A percentile compares a stretch with the other conserved stretches of the same genome.
Conservation (phyloP, 2,797 vertebrate genomes). For the Miichthys miiuy region DNA sequence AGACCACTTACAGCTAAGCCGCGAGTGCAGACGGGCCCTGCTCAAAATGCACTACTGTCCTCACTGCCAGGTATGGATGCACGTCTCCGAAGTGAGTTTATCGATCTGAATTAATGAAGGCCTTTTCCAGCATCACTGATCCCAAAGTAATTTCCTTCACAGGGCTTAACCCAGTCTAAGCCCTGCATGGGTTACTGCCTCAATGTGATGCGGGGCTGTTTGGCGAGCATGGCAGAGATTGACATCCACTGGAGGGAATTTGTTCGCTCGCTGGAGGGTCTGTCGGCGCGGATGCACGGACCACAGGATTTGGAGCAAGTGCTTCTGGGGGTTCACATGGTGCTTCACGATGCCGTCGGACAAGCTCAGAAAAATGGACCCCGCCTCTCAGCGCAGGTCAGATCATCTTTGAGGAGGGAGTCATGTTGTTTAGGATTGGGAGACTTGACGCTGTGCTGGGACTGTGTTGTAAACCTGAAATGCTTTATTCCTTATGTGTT, state of each 20-base stretch:
- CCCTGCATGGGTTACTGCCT: constrained; percentile 95
- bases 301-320: constrained; percentile 84
- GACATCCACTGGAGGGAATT: constrained; percentile 89
- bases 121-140: constrained; percentile 44
- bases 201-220: constrained; percentile 89
- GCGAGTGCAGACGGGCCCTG: constrained; percentile 88
- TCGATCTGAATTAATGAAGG: constrained; percentile 48
- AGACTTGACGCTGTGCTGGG: background rate
- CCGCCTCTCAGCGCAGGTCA: constrained; percentile 86
- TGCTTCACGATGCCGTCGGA: constrained; percentile 85
- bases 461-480: constrained; percentile 14
- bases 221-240: constrained; percentile 90
- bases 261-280: constrained; percentile 88
- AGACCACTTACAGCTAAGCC: constrained; percentile 88
- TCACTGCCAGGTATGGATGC: constrained; percentile 84
- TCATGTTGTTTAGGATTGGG: constrained; percentile 1
- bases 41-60: constrained; percentile 92
- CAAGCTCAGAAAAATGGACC: constrained; percentile 81
- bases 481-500: background rate
- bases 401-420: constrained; percentile 23
- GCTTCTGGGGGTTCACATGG: constrained; percentile 86
- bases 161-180: constrained; percentile 86
- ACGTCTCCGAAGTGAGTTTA: constrained; percentile 21
- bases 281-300: constrained; percentile 85
- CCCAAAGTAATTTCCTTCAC: constrained; percentile 42